These are phyloP conservation scores for Chlamydotis undulata DNA, from an alignment of 2,113 vertebrate genomes.

Conservation along the genomic window DNA sequence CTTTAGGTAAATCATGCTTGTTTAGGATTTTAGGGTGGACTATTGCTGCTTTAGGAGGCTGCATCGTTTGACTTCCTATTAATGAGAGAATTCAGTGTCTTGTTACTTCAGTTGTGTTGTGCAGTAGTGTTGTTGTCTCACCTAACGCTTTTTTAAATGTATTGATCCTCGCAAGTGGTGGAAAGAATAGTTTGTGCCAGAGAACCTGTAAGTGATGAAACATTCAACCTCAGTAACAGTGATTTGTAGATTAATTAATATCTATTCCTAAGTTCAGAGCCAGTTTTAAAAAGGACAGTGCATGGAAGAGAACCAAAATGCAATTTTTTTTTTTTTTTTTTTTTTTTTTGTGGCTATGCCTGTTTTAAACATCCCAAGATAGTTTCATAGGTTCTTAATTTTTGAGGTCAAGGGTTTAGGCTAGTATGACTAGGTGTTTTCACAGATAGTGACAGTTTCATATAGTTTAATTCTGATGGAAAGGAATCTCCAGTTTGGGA, in stretches of 20 bases:
- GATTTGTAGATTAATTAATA: background rate
- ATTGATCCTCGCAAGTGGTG: background rate
- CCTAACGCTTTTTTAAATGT: background rate
- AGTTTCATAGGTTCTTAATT: background rate
- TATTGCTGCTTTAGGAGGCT: background rate
- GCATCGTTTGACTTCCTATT: background rate
- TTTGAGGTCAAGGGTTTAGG: background rate
- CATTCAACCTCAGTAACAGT: background rate
- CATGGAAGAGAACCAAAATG: background rate
- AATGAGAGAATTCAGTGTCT: background rate
- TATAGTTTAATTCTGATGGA: background rate
- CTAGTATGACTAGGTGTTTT: background rate
- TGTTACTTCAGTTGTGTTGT: background rate
- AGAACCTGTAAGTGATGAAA: background rate
- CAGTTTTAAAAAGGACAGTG: background rate
- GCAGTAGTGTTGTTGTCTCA: background rate
- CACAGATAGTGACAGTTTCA: background rate
- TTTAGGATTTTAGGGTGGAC: background rate
- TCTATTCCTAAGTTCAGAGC: background rate
- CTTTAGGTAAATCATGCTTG: background rate
- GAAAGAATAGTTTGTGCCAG: background rate
- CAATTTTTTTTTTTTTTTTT: no score
- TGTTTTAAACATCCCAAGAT: background rate
- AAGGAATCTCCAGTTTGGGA: background rate
- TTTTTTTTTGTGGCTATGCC: background rate